Evolutionary conservation across 1,140 invertebrate genomes (phyloP), one percentile per base, ranked within the genome.

Genomic region (Zophobas morio): DNA sequence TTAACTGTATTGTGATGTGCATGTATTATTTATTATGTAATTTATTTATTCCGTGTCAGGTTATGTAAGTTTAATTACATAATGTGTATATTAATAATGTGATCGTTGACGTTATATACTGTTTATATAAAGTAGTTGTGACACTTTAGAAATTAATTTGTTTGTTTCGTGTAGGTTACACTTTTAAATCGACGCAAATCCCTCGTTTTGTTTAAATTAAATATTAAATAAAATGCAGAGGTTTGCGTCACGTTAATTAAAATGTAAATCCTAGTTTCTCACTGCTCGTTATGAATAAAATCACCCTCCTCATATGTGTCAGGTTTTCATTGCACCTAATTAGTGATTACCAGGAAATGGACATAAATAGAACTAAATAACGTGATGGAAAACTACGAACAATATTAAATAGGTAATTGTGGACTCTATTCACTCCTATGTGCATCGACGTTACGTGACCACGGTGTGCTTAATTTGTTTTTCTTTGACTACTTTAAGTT

Each of bases 51-150:
- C 39, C 42, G 6, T 66, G n/a, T 42, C 6, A 47, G 2, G 60
- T 66, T 66, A 66, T 66, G 60, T 66, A 66, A 66, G 60, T 66
- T 66, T 66, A 66, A 66, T 66, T 66, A 66, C 60, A 66, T 66
- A 66, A 66, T 46, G 2, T 66, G 36, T 66, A 20, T 51, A 51
- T 51, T 20, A 51, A 6, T 20, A 51, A 51, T 51, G n/a, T 51
- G 49, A 51, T 51, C n/a, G 4, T 51, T 51, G 6, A 51, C 20
- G 6, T 5, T 51, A n/a, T n/a, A 51, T n/a, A 46, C 37, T 66
- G 60, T 66, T 46, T 66, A n/a, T 46, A 46, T 46, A 51, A 20
- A 51, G 6, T 51, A 51, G 49, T 51, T 20, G 20, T 20, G 20
- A 20, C 20, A 20, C 20, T 20, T 20, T 20, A 20, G 20, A 20